Evolutionary conservation across 1,140 invertebrate genomes (phyloP).

Genomic region (Bombus sylvicola): DNA sequence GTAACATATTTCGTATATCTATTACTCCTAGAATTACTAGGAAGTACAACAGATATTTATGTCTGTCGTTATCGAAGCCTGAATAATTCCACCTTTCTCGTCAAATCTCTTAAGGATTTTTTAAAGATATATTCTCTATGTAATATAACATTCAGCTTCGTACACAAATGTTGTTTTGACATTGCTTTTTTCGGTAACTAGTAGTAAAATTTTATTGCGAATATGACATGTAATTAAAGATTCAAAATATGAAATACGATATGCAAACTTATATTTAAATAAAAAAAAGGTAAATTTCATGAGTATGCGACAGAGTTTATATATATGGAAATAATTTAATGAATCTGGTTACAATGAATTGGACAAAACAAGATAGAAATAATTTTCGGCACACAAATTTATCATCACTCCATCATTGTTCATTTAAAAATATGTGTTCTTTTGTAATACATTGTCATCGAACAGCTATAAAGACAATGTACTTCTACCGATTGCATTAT

Average conservation of each 20-base stretch:
- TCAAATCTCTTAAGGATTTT: not conserved
- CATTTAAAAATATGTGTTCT: conserved; percentile 13
- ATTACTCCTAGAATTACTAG: conserved; percentile 32
- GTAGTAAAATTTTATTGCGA: not conserved
- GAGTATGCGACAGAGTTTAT: not conserved
- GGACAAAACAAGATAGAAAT: not conserved
- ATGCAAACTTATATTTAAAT: not conserved
- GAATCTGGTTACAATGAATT: not conserved
- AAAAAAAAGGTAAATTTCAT: not conserved
- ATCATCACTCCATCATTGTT: conserved; percentile 1
- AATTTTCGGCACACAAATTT: not conserved
- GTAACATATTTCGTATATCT: conserved; percentile 25
- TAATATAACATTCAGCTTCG: not conserved
- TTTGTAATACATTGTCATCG: conserved; percentile 18
- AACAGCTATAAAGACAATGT: conserved; percentile 27
- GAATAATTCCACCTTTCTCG: not conserved
- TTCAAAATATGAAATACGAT: not conserved
- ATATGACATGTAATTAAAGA: not conserved
- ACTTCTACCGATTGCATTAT: not conserved
- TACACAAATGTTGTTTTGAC: not conserved
- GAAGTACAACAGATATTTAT: not conserved
- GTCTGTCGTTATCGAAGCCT: not conserved
- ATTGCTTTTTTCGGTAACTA: not conserved
- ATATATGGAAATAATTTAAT: not conserved
- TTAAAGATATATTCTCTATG: not conserved